Evolutionary conservation across 2,888 invertebrate species (phyloP).

Genomic region (Drosophila paranaensis): DNA sequence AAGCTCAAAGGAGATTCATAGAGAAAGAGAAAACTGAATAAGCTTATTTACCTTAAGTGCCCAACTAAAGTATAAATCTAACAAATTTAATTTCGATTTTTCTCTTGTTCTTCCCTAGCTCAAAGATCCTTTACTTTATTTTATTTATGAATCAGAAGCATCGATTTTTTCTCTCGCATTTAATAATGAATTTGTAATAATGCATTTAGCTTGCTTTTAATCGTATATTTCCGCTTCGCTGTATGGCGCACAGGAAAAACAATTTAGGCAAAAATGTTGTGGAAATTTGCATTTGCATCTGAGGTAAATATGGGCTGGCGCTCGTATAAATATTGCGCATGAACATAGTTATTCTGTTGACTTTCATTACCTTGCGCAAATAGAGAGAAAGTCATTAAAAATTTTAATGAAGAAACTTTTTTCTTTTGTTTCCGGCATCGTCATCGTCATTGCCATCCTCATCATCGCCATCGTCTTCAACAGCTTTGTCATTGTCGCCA

Average conservation of each 20-base stretch:
- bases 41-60: background rate
- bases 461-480: conserved; percentile 35
- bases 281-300: conserved; percentile 55
- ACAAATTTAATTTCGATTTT: background rate
- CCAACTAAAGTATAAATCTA: too few relatives aligned
- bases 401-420: conserved; percentile 78
- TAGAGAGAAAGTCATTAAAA: conserved; percentile 77
- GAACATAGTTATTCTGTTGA: conserved; percentile 74
- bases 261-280: conserved; percentile 11
- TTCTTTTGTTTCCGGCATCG: conserved; percentile 67
- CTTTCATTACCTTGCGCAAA: conserved; percentile 78
- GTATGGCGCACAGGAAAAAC: conserved; percentile 13
- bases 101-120: background rate
- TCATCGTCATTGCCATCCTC: conserved; percentile 37
- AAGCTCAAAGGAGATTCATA: background rate
- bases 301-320: conserved; percentile 30
- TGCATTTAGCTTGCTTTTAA: background rate
- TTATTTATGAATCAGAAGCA: background rate
- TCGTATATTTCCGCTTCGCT: background rate
- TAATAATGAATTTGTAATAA: background rate
- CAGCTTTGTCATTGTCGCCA: conserved; percentile 31
- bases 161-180: background rate
- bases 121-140: background rate
- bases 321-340: conserved; percentile 32
- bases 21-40: background rate